Evolutionary conservation across 2,888 invertebrate species (phyloP).

Genomic region (Cephus pulcher): DNA sequence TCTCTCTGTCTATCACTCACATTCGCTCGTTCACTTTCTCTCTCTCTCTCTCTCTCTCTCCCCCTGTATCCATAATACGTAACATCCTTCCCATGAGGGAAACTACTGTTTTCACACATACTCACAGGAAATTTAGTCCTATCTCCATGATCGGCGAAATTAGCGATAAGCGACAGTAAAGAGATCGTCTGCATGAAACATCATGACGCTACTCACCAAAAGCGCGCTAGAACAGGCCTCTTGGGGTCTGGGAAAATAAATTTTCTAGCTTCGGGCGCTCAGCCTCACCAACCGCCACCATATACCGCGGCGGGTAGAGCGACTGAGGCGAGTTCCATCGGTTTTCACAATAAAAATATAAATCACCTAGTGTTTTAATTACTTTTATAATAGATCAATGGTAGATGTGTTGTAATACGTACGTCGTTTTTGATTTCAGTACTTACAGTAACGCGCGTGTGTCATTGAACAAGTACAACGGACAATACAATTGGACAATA

Average conservation of each 20-base stretch:
- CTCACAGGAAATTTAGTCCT: conserved; percentile 54
- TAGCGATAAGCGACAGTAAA: conserved; percentile 52
- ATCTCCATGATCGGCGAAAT: conserved; percentile 42
- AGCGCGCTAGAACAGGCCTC: conserved; percentile 37
- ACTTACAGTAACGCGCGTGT: conserved; percentile 66
- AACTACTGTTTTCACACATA: conserved; percentile 50
- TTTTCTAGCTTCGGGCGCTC: conserved; percentile 33
- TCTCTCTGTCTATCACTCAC: neutral
- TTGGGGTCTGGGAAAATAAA: conserved; percentile 42
- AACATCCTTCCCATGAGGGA: conserved; percentile 44
- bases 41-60: conserved; percentile 39
- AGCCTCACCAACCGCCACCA: conserved; percentile 34
- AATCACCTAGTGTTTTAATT: conserved; percentile 53
- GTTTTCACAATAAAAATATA: conserved; percentile 49
- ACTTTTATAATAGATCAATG: conserved; percentile 61
- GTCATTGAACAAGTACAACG: conserved; percentile 63
- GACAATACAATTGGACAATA: conserved; percentile 63
- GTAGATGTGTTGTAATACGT: conserved; percentile 60
- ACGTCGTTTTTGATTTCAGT: conserved; percentile 62
- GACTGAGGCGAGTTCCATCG: conserved; percentile 38
- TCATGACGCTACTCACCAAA: conserved; percentile 60
- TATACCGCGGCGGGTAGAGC: conserved; percentile 43
- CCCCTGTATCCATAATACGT: conserved; percentile 43
- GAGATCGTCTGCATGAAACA: conserved; percentile 49
- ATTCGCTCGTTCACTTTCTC: conserved; percentile 18